Conservation (phyloP, 2,113 vertebrate genomes). For the Vimba vimba region DNA sequence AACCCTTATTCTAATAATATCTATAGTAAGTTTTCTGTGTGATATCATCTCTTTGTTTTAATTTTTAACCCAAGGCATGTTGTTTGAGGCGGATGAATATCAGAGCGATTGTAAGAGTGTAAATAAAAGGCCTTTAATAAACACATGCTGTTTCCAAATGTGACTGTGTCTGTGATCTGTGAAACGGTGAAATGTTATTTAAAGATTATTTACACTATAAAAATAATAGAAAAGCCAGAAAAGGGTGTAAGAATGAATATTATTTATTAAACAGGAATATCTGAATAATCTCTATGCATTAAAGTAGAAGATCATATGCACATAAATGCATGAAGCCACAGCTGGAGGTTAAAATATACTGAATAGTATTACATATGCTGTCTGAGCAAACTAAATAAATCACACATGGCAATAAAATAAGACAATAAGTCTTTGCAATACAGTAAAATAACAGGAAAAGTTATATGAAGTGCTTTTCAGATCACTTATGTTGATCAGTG, state of each 20-base stretch:
- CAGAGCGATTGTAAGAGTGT: neutral
- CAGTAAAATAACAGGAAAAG: too few relatives aligned
- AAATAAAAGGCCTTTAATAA: slow-evolving; percentile 13
- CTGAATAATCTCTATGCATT: neutral
- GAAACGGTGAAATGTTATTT: neutral
- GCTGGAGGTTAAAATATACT: too few relatives aligned
- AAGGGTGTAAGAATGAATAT: neutral
- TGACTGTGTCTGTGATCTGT: neutral
- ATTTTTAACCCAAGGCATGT: neutral
- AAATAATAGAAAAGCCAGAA: neutral
- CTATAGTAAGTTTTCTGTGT: neutral
- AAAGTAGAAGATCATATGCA: neutral
- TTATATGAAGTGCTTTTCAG: neutral
- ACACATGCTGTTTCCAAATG: slow-evolving; percentile 9
- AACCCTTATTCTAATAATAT: slow-evolving; percentile 17
- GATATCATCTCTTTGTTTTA: neutral
- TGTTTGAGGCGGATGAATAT: neutral
- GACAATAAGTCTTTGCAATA: neutral
- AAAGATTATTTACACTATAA: neutral
- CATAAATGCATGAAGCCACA: too few relatives aligned
- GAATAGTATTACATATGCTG: neutral
- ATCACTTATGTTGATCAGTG: neutral
- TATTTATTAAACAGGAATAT: neutral
- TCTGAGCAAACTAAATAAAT: too few relatives aligned
- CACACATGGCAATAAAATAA: neutral